Percentiles rank a stretch among this genome's conserved stretches.
Conservation (phyloP, 2,888 invertebrate species). For the Metalampra italica region DNA sequence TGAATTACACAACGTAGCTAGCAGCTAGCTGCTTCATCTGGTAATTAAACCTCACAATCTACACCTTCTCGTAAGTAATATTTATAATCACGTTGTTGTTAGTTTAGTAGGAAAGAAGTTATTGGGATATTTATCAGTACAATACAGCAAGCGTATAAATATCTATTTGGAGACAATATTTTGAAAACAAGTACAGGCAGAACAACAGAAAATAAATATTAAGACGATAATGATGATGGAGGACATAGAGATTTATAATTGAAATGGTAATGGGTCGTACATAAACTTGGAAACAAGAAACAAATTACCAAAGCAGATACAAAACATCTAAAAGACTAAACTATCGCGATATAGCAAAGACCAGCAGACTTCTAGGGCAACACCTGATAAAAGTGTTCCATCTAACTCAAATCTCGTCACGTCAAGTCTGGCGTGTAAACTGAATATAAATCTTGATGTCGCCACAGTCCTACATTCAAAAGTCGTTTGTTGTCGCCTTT, state of each 20-base stretch:
- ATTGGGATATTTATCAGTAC: too few relatives aligned
- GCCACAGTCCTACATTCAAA: not conserved
- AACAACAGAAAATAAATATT: too few relatives aligned
- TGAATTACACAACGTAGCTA: conserved; percentile 1
- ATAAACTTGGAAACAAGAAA: too few relatives aligned
- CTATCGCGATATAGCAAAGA: not conserved
- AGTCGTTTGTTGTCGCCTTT: not conserved
- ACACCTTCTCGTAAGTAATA: not conserved
- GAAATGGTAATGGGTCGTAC: not conserved
- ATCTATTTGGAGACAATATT: too few relatives aligned
- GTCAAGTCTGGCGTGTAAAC: not conserved
- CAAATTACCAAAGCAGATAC: too few relatives aligned
- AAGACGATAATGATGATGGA: not conserved
- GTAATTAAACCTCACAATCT: not conserved
- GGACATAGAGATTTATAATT: not conserved
- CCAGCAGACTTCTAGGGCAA: not conserved
- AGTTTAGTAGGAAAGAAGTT: too few relatives aligned
- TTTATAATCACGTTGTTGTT: not conserved
- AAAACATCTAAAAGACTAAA: too few relatives aligned
- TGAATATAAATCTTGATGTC: not conserved
- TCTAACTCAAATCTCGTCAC: conserved; percentile 1
- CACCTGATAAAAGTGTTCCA: not conserved
- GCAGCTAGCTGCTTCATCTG: conserved; percentile 4
- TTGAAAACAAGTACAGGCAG: too few relatives aligned
- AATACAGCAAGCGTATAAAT: too few relatives aligned